Conservation (phyloP, 2,888 invertebrate species). For the Pogonocherus hispidulus region DNA sequence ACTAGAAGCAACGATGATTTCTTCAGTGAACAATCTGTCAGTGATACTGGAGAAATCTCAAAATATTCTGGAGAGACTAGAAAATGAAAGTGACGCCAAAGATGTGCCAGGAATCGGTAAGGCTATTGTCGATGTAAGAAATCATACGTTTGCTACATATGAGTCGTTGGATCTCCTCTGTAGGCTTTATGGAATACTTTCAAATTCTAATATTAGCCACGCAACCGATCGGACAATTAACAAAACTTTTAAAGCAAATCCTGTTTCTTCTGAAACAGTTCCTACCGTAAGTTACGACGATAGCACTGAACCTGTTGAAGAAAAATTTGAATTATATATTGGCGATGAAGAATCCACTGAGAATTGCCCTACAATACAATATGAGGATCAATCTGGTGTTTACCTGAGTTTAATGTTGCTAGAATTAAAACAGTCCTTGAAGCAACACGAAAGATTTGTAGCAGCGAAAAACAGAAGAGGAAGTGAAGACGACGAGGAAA, state of each 20-base stretch:
- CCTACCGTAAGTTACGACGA: slow-evolving; percentile 48
- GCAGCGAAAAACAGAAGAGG: slow-evolving; percentile 53
- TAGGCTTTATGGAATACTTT: slow-evolving; percentile 52
- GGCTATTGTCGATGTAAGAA: slow-evolving; percentile 49
- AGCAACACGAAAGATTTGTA: slow-evolving; percentile 53
- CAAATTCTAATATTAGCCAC: slow-evolving; percentile 29
- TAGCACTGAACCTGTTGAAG: slow-evolving; percentile 47
- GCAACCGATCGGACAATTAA: not conserved
- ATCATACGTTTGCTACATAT: slow-evolving; percentile 53
- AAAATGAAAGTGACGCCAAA: slow-evolving; percentile 31
- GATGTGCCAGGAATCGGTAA: slow-evolving; percentile 40
- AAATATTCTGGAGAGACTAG: slow-evolving; percentile 43
- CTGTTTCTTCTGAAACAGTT: not conserved
- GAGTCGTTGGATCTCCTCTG: slow-evolving; percentile 57
- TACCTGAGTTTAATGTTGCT: slow-evolving; percentile 52
- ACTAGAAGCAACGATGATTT: slow-evolving; percentile 49
- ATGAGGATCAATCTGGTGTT: slow-evolving; percentile 37
- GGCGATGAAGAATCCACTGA: slow-evolving; percentile 12
- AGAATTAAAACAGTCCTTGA: slow-evolving; percentile 54
- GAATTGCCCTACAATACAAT: slow-evolving; percentile 12
- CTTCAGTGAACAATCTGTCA: slow-evolving; percentile 51
- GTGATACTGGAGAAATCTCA: slow-evolving; percentile 54
- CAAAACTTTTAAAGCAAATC: not conserved
- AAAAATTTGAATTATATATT: slow-evolving; percentile 55
- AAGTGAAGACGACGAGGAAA: slow-evolving; percentile 45